A percentile compares a stretch with the other conserved stretches of the same genome.
These are phyloP conservation scores for Sepioteuthis lessoniana DNA, from an alignment of 2,888 invertebrate species.

Conservation along the genomic window DNA sequence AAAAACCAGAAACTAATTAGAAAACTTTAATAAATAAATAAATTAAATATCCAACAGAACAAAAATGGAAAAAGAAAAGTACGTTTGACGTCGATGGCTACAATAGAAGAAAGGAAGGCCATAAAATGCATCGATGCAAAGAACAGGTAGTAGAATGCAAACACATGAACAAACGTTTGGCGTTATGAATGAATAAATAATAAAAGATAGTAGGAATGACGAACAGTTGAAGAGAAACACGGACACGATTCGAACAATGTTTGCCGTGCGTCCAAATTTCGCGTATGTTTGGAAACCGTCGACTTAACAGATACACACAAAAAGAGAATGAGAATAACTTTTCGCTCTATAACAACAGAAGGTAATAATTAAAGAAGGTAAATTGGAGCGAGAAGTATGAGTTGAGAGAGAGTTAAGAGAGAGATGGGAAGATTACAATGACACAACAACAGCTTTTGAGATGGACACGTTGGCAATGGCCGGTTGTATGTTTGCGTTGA, in stretches of 20 bases:
- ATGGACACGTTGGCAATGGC: neutral
- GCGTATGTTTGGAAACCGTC: neutral
- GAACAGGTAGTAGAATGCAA: neutral
- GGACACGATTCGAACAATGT: constrained; percentile 9
- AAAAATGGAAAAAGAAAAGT: too few species aligned
- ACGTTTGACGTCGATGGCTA: neutral
- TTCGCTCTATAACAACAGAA: neutral
- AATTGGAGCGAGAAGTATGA: neutral
- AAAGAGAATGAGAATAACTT: neutral
- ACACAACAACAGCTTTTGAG: neutral
- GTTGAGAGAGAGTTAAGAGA: neutral
- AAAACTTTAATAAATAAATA: too few species aligned
- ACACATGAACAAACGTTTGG: neutral
- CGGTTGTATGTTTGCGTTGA: neutral
- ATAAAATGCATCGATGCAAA: neutral
- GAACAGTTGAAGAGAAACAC: constrained; percentile 9
- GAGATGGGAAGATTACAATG: neutral
- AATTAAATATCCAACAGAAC: too few species aligned
- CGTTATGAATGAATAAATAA: constrained; percentile 23
- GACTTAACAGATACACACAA: neutral
- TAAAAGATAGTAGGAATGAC: neutral
- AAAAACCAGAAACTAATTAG: too few species aligned
- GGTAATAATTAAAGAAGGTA: neutral
- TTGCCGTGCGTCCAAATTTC: neutral
- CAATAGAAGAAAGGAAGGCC: neutral